A percentile compares a stretch with the other conserved stretches of the same genome.
phyloP scores from a whole-genome alignment of 2,888 invertebrate species.

The Eilema depressum region DNA sequence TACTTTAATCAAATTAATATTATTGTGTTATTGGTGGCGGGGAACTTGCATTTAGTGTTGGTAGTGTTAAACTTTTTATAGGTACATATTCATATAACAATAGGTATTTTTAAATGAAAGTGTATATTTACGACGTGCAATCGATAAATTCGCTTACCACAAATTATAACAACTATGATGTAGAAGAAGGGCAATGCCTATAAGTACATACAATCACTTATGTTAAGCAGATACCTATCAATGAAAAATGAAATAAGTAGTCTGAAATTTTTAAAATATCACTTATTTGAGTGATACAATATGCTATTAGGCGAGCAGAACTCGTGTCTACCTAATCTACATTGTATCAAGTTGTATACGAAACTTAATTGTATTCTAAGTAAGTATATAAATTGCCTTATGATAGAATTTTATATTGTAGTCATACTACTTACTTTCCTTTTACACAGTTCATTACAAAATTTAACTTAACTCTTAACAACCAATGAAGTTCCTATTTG shows the following conservation, averaged over 20 bases:
- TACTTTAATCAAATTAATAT: conserved; percentile 25
- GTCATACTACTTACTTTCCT: background rate
- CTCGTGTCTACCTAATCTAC: background rate
- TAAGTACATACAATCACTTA: conserved; percentile 44
- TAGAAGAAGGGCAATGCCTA: conserved; percentile 36
- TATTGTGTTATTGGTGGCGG: conserved; percentile 49
- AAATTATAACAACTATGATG: background rate
- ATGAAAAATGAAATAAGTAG: background rate
- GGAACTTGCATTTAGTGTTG: conserved; percentile 60
- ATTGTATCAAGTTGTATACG: background rate
- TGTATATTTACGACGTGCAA: conserved; percentile 39
- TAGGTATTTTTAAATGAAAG: conserved; percentile 40
- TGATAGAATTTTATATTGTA: background rate
- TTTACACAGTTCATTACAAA: conserved; percentile 28
- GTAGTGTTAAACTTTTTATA: conserved; percentile 45
- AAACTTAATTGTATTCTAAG: background rate
- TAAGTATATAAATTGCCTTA: conserved; percentile 7
- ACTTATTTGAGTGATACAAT: too few species aligned
- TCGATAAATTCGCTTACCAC: background rate
- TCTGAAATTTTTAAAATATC: background rate
- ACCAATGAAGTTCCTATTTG: conserved; percentile 55
- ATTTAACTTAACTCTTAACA: conserved; percentile 34
- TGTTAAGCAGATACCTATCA: conserved; percentile 46
- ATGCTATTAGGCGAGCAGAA: background rate
- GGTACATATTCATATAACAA: conserved; percentile 33